Percentiles rank a stretch among this genome's conserved stretches.
phyloP scores from a whole-genome alignment of 2,888 invertebrate genomes.

The Agrenia bidenticulata region DNA sequence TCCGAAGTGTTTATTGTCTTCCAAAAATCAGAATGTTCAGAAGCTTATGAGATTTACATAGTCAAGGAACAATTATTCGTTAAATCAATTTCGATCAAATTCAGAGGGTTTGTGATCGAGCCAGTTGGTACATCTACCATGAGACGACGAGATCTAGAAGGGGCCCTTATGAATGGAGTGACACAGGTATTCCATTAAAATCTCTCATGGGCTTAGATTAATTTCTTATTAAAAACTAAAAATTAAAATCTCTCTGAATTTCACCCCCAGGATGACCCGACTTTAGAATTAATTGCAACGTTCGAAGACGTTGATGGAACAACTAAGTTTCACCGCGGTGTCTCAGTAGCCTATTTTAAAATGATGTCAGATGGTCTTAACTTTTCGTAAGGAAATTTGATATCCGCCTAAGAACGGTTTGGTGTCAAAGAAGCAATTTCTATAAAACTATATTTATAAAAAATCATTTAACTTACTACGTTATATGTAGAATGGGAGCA shows the following conservation, averaged over 20 bases:
- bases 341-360: constrained; percentile 5
- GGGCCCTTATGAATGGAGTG: not conserved
- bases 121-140: too few relatives aligned
- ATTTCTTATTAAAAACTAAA: too few relatives aligned
- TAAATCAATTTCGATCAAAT: not conserved
- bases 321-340: not conserved
- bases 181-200: too few relatives aligned
- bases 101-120: not conserved
- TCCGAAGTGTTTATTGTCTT: too few relatives aligned
- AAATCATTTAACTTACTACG: too few relatives aligned
- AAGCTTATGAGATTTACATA: not conserved
- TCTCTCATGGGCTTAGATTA: too few relatives aligned
- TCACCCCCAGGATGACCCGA: not conserved
- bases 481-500: not conserved
- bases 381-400: constrained; percentile 4
- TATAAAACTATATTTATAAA: too few relatives aligned
- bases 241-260: too few relatives aligned
- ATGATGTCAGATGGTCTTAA: constrained; percentile 11
- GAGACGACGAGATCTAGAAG: constrained; percentile 1
- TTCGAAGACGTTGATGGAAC: not conserved
- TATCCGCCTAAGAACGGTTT: too few relatives aligned
- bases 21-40: not conserved
- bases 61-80: not conserved
- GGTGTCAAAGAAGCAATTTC: too few relatives aligned
- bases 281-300: not conserved